Evolutionary conservation across 2,113 vertebrate genomes (phyloP).

Genomic region (Vidua chalybeata): DNA sequence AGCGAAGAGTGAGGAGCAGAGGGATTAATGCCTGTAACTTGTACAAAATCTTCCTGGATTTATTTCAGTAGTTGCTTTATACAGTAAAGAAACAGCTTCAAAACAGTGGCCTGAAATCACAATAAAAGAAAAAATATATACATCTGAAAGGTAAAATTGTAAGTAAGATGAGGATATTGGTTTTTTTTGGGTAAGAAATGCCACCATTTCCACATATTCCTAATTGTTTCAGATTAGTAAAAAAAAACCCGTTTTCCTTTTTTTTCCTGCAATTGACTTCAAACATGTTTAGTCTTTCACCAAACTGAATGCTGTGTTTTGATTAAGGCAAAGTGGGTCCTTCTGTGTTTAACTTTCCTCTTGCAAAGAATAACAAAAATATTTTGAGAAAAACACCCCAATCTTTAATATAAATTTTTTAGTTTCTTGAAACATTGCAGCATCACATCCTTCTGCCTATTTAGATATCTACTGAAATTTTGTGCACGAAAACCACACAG

Average conservation of each 20-base stretch:
- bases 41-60: background rate
- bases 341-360: background rate
- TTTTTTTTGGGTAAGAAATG: background rate
- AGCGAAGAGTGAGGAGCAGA: background rate
- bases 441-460: background rate
- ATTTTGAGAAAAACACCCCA: accelerated
- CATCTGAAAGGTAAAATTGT: background rate
- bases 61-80: background rate
- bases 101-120: background rate
- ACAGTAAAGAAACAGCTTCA: background rate
- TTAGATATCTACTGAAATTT: background rate
- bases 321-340: background rate
- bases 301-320: background rate
- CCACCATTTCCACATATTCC: background rate
- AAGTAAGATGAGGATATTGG: background rate
- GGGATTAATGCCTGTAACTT: background rate
- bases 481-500: accelerated
- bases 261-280: background rate
- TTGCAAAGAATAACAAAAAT: background rate
- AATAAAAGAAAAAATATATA: background rate
- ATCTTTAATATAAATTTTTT: background rate
- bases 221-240: background rate
- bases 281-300: background rate
- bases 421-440: background rate
- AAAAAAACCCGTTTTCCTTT: accelerated